Evolutionary conservation across 2,797 vertebrate species (phyloP), one percentile per base, ranked within the genome.

Genomic region (Neostethus bicornis): DNA sequence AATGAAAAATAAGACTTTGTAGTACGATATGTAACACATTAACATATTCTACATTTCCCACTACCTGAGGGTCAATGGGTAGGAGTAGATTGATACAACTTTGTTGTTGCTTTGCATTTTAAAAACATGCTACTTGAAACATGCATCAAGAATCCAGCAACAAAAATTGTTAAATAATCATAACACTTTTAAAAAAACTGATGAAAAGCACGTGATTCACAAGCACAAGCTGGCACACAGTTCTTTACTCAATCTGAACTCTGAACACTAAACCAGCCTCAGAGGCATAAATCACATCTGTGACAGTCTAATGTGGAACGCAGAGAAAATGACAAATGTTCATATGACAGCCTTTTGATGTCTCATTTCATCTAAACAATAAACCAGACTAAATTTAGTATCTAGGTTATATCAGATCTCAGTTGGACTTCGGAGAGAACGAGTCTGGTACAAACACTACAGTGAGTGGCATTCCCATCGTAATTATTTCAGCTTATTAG

Each of bases 371-470:
- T 69, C 57, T 51, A 37, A 75, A 82, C 68, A 79, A 70, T 46
- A 26, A 66, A 12, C n/a, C n/a, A 31, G 55, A 11, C 70, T 79
- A 80, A 70, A 87, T 82, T 73, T 78, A 84, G 32, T 52, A 77
- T 81, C 77, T 72, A 62, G 75, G 74, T 61, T 77, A 63, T 55
- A 66, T 73, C 63, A 80, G 45, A 65, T 81, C 77, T 61, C 51
- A 39, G 64, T 71, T 74, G 47, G 52, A 61, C 48, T 66, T 50
- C 5, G 43, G 56, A 46, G 78, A 75, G 51, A 61, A 60, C 21
- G 12, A 53, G 54, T 54, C 60, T 16, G 9, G 61, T 41, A 67
- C 50, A 0, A 66, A 55, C 54, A 63, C 48, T 51, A 44, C 1
- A 5, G 4, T 53, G 69, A 73, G 35, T 61, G 75, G 78, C 80